Conservation (phyloP, 2,888 invertebrate genomes). For the Drosophila meridiana region DNA sequence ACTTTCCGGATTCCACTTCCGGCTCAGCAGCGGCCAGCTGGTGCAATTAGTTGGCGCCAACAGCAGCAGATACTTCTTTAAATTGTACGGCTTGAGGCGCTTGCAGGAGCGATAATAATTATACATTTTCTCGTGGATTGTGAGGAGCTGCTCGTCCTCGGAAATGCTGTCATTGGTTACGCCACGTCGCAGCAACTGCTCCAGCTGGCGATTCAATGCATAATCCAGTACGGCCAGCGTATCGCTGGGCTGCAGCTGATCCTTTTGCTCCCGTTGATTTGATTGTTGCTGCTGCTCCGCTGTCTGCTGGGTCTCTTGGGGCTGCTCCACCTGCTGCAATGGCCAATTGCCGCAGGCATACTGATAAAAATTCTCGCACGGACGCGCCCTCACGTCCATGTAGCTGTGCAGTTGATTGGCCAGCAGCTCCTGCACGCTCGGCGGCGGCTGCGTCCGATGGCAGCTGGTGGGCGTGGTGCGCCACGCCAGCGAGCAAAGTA, state of each 20-base stretch:
- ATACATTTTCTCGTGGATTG: slow-evolving; percentile 66
- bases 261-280: slow-evolving; percentile 32
- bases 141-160: slow-evolving; percentile 31
- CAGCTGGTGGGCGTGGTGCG: slow-evolving; percentile 81
- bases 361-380: slow-evolving; percentile 83
- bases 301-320: background rate
- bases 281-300: slow-evolving; percentile 13
- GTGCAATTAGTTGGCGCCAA: slow-evolving; percentile 68
- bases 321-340: slow-evolving; percentile 66
- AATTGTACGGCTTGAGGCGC: slow-evolving; percentile 79
- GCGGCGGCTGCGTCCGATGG: slow-evolving; percentile 66
- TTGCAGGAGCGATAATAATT: slow-evolving; percentile 82
- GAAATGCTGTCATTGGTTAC: slow-evolving; percentile 37
- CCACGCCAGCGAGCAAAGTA: slow-evolving; percentile 78
- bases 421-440: slow-evolving; percentile 75
- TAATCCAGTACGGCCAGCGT: slow-evolving; percentile 78
- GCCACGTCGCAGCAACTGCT: slow-evolving; percentile 64
- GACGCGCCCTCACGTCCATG: slow-evolving; percentile 78
- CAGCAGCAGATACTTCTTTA: slow-evolving; percentile 77
- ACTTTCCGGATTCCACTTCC: slow-evolving; percentile 72
- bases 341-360: slow-evolving; percentile 84
- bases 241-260: slow-evolving; percentile 76
- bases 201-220: slow-evolving; percentile 77
- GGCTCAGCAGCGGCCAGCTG: slow-evolving; percentile 63
- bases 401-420: slow-evolving; percentile 79